Conservation (phyloP, 2,113 vertebrate species). For the Megaceryle torquata region DNA sequence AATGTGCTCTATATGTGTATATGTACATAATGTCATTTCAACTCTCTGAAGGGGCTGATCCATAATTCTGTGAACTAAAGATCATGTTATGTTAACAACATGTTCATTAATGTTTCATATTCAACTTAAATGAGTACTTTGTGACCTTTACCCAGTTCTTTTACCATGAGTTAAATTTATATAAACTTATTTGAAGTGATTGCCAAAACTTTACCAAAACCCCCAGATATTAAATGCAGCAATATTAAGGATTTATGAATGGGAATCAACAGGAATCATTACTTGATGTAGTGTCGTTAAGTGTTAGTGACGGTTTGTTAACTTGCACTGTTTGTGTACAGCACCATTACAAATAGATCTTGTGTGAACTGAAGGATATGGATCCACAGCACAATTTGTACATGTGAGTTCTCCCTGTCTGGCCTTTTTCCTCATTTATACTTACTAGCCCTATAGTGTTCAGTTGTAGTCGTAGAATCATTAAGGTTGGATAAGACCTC, state of each 20-base stretch:
- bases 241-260: not conserved
- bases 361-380: not conserved
- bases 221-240: not conserved
- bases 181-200: not conserved
- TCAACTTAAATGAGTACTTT: not conserved
- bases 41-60: not conserved
- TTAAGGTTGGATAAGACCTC: too few relatives aligned
- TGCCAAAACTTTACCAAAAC: not conserved
- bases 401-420: not conserved
- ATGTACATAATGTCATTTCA: not conserved
- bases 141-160: not conserved
- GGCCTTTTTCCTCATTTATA: not conserved
- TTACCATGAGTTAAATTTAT: not conserved
- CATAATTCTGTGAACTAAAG: not conserved
- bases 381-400: not conserved
- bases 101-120: conserved; percentile 16
- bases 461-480: not conserved
- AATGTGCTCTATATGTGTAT: not conserved
- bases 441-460: not conserved
- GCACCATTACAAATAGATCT: not conserved
- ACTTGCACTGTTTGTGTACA: not conserved
- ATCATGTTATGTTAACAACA: not conserved
- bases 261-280: not conserved
- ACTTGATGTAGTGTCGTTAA: not conserved
- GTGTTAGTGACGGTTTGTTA: not conserved